Base-by-base conservation (phyloP, 92 coral and sea anemone species). In the Epizoanthus stellaris region DNA sequence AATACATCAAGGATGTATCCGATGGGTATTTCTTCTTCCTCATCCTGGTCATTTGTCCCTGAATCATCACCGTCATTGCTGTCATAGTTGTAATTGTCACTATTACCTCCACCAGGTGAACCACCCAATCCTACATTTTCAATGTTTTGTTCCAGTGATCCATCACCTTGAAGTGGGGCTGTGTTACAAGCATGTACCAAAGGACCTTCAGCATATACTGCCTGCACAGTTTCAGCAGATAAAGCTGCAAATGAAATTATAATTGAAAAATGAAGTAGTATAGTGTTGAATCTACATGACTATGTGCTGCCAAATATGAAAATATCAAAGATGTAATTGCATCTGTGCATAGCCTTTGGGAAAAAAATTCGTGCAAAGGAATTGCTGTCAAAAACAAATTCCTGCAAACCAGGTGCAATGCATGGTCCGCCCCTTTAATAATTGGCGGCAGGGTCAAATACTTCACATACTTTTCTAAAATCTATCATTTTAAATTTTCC, bases 121-220 rank as follows among this genome's bases (percentile, higher is more conserved):
- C 17, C 69, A 64, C 69, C 69, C 69, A 64, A 64, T 64, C 69
- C 69, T 64, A 64, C 69, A 64, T 64, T 64, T 64, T 64, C 69
- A 64, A n/a, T 64, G 23, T 64, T 64, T 64, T 64, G 69, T 64
- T 64, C 69, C 69, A 64, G 69, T 64, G 69, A 36, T 25, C 39
- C 69, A 58, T 64, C 69, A 64, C 23, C 69, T 64, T 64, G 69
- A 64, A 64, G n/a, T 64, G 67, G 67, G 67, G 67, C 67, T 62
- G 67, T 16, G 67, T 62, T 62, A 62, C 67, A 62, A 62, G 67
- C 67, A 6, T 62, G 67, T 21, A 62, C 67, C 67, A 62, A 62
- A 62, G 67, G 67, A 62, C 67, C 67, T 62, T 62, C 67, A 62
- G 67, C 25, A 62, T 62, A 62, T 62, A 62, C 67, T 62, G 6